Evolutionary conservation across 2,888 invertebrate genomes (phyloP), one percentile per base, ranked within the genome.

Genomic region (Tethea ocularis): DNA sequence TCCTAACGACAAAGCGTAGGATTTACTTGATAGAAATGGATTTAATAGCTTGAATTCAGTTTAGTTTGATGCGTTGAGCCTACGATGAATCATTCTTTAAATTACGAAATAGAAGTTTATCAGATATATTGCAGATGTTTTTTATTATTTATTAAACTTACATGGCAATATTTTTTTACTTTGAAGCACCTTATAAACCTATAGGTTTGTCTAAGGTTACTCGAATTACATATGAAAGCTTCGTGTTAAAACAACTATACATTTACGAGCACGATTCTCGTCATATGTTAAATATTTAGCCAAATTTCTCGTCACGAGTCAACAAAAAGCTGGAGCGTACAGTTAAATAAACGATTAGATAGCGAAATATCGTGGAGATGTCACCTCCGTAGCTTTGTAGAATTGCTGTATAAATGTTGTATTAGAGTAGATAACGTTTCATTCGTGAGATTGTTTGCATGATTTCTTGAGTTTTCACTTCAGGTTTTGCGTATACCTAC

Each of bases 321-420:
- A 67, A 74, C 69, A 69, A 46, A 62, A 60, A 66, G 61, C 54
- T 41, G 52, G n/a, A 51, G 56, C 33, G 51, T 55, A 74, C 76
- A 67, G 77, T 75, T 80, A 74, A 74, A 74, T 70, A 74, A 74
- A 77, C 64, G 66, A 78, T 75, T 74, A 71, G 60, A 68, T 69
- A 63, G 62, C 67, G 62, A 71, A 72, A 69, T 63, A 67, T 63
- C 60, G 58, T 61, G 57, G 63, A 67, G 71, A 72, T 72, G 68
- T 69, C 67, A 68, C 68, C 58, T 57, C 24, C 57, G 52, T 46
- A 38, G 20, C 46, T 10, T 59, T 64, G 58, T 59, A 57, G 57
- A 57, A 67, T 65, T 69, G 69, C 71, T 59, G 61, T 60, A 60
- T 57, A 64, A 67, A 68, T 59, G 61, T 70, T 64, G 63, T 62